Conservation (phyloP, 2,888 invertebrate genomes). For the Caenorhabditis macrosperma region DNA sequence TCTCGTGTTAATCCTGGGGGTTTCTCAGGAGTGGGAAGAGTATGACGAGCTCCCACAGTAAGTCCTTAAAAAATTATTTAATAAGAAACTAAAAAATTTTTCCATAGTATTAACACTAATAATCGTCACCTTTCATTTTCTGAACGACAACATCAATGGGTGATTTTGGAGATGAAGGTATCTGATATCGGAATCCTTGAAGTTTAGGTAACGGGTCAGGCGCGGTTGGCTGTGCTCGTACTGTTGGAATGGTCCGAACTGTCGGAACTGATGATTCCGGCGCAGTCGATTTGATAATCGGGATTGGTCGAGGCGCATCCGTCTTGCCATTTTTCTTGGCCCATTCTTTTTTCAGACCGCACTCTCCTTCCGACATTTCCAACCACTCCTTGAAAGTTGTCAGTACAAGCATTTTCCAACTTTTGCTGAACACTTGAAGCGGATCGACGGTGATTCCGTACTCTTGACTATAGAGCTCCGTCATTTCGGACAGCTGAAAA, state of each 20-base stretch:
- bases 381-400: constrained; percentile 28
- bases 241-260: too few relatives aligned
- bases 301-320: neutral
- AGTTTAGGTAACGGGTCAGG: neutral
- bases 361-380: neutral
- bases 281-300: too few relatives aligned
- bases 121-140: constrained; percentile 1
- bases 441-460: constrained; percentile 4
- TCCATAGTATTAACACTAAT: too few relatives aligned
- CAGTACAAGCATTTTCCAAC: constrained; percentile 2
- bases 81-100: too few relatives aligned
- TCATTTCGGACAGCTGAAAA: constrained; percentile 14
- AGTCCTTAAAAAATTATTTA: neutral
- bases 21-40: neutral
- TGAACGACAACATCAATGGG: neutral
- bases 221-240: neutral
- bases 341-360: neutral
- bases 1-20: neutral
- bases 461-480: neutral
- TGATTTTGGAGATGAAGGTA: neutral
- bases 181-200: neutral
- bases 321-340: neutral
- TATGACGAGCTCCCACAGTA: neutral
- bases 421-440: constrained; percentile 11
- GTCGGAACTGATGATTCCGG: too few relatives aligned